Conservation (phyloP, 30 jellyfish, hydroid and myxozoan species). For the Calvadosia cruxmelitensis region DNA sequence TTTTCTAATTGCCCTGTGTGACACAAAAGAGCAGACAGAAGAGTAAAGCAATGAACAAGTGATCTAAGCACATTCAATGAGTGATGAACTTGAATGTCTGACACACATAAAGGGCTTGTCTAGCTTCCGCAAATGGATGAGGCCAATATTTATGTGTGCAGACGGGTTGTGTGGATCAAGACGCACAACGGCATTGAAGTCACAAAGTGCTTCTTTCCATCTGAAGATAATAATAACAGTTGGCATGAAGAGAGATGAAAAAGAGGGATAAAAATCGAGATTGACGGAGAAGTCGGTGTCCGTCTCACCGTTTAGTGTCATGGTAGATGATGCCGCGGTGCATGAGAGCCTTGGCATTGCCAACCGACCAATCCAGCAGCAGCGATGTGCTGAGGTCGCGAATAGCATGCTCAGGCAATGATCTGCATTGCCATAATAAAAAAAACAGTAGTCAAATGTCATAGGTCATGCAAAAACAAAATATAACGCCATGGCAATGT, state of each 20-base stretch:
- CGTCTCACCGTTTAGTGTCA: constrained; percentile 33
- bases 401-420: constrained; percentile 39
- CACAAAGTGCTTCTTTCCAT: constrained; percentile 72
- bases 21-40: not conserved
- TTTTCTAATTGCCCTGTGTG: constrained; percentile 59
- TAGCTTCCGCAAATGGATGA: constrained; percentile 40
- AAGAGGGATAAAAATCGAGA: too few species aligned
- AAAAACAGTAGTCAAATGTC: too few species aligned
- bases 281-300: not conserved
- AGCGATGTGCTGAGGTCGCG: constrained; percentile 77
- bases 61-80: not conserved
- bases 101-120: constrained; percentile 40
- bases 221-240: constrained; percentile 30
- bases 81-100: too few species aligned
- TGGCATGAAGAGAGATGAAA: not conserved
- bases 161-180: constrained; percentile 50
- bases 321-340: constrained; percentile 73
- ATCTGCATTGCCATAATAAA: too few species aligned
- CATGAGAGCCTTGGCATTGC: constrained; percentile 36
- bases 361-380: constrained; percentile 31
- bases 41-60: not conserved
- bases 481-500: too few species aligned
- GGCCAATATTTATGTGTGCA: constrained; percentile 87
- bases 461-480: too few species aligned
- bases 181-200: constrained; percentile 57